Conservation (phyloP, 2,797 vertebrate species). For the Chelidonichthys spinosus region DNA sequence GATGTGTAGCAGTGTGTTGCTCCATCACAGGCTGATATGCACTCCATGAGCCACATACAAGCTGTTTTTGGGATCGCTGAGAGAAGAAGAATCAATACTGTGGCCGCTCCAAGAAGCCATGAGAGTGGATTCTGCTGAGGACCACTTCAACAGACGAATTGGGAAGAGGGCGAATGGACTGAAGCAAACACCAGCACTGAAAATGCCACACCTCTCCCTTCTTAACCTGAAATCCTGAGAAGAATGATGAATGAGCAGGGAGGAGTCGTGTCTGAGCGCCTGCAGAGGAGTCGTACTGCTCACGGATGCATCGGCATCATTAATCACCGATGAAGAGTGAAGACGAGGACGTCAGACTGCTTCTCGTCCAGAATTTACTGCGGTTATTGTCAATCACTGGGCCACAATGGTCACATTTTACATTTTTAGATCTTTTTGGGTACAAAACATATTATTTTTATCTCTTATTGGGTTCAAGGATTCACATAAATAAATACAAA, state of each 20-base stretch:
- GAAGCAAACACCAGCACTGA: not conserved
- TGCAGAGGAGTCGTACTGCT: not conserved
- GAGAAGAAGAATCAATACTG: constrained; percentile 41
- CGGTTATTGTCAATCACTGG: no score
- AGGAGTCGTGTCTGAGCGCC: constrained; percentile 21
- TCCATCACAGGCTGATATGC: constrained; percentile 12
- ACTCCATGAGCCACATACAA: constrained; percentile 7
- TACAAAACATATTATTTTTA: no score
- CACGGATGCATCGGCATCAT: constrained; percentile 17
- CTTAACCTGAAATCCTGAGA: constrained; percentile 1
- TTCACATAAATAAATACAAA: no score
- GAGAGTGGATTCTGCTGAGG: constrained; percentile 1
- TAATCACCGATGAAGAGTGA: constrained; percentile 30
- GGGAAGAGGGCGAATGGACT: constrained; percentile 3
- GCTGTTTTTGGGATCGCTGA: constrained; percentile 16
- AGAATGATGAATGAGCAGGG: constrained; percentile 44
- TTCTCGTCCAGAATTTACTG: constrained; percentile 7
- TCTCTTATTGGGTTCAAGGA: no score
- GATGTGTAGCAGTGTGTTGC: not conserved
- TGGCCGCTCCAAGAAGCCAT: constrained; percentile 26
- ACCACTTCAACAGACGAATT: constrained; percentile 31
- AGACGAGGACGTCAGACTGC: constrained; percentile 23
- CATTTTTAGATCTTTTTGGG: no score
- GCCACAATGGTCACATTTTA: no score
- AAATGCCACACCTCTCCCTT: constrained; percentile 15